Evolutionary conservation across 2,888 invertebrate genomes (phyloP), one percentile per base, ranked within the genome.

Genomic region (Rhimphoctona megacephalus): DNA sequence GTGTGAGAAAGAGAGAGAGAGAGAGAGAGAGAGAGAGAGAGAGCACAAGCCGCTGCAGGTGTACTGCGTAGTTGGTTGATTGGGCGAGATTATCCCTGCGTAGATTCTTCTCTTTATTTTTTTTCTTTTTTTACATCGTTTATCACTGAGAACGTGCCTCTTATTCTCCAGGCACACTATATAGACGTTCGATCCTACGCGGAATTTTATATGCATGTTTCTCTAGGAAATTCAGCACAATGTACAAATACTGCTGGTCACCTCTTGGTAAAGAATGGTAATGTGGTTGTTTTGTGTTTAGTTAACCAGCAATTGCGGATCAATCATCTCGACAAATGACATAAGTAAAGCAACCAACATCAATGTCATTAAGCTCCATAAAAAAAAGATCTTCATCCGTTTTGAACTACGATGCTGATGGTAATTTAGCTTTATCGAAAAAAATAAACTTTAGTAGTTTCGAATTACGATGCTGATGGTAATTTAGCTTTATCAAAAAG

Each of bases 11-110:
- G 36, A 43, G 52, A 17, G 46, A 76, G 73, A n/a, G 17, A 30
- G 22, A 39, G 46, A 76, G 39, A 73, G 73, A 43, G 57, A 33
- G 36, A 49, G 66, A 77, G 66, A 66, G 33, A 66, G 49, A 22
- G 30, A 30, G 79, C 19, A 14, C 30, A 7, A 43, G 67, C 46
- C 22, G 82, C 69, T 73, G 66, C 83, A 78, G 78, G 78, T 79
- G 83, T 66, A 77, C 81, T 81, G 81, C 85, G 77, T 73, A 85
- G 81, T 81, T 77, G 66, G 72, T 73, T 73, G 67, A 33, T 57
- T 74, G 67, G 64, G 69, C 57, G 73, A 76, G 76, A 86, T 76
- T 67, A 46, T 78, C n/a, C 80, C n/a, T 25, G 25, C 70, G 74
- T 69, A 74, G 76, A 76, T 85, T 76, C 57, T 74, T 46, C 39